Evolutionary conservation across 2,113 vertebrate genomes (phyloP), one percentile per base, ranked within the genome.

Genomic region (Rhabdomys dilectus): DNA sequence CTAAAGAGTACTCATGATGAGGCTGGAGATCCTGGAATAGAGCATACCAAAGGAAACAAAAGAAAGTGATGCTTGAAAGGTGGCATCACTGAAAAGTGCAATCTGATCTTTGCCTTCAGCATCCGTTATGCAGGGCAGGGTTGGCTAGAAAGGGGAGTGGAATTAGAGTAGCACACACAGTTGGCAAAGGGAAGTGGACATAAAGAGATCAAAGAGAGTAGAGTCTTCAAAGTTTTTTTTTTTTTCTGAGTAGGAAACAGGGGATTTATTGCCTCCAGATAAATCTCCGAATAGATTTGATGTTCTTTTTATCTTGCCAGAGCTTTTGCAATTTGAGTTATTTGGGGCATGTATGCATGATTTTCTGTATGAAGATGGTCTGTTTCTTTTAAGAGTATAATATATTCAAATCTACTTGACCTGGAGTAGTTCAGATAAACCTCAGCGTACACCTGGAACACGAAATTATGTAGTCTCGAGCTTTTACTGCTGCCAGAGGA

Each of bases 231-330:
- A n/a, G n/a, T n/a, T n/a, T n/a, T 77, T 34, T 66, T 75, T n/a
- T 60, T 80, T 95, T 88, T 73, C 81, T 45, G 60, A 95, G 60
- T 86, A n/a, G 51, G 34, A 93, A 97, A 76, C 81, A 88, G 34
- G 39, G 95, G 31, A 51, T 19, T 87, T 78, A 45, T n/a, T 94
- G 91, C 89, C 77, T 66, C 82, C 0, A 21, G 73, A 88, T 39
- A 94, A 51, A 89, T 87, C 93, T 96, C 86, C 3, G 2, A 70
- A 91, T 76, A 86, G 68, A 96, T 92, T 21, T 89, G 88, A 93
- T 91, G 56, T 16, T 75, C 60, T 95, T 97, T 97, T 97, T 93
- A 95, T 96, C 90, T 92, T 91, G n/a, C 75, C 77, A 16, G 42
- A 93, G 51, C 88, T 90, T 95, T 97, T 93, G 72, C 91, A 60